Evolutionary conservation across 2,797 vertebrate genomes (phyloP).

Genomic region (Scomberomorus guttatus): DNA sequence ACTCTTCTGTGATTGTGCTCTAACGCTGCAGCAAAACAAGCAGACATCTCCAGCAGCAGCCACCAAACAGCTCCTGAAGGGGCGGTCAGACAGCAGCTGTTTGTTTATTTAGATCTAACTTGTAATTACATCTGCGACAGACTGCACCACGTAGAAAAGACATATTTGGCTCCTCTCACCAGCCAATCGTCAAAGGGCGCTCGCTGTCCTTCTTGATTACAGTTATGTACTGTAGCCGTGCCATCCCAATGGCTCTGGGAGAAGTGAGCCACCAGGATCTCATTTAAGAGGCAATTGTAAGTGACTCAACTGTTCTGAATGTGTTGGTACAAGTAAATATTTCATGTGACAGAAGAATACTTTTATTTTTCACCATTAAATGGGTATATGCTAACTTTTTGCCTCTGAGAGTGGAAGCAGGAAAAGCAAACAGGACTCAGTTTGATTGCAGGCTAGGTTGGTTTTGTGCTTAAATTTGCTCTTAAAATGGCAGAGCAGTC

Average conservation of each 20-base stretch:
- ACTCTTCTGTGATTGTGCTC: slow-evolving; percentile 54
- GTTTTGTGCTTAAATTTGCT: slow-evolving; percentile 25
- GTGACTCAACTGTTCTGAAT: slow-evolving; percentile 55
- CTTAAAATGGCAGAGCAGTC: slow-evolving; percentile 41
- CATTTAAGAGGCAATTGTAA: slow-evolving; percentile 56
- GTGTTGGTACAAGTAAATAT: slow-evolving; percentile 41
- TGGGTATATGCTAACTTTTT: slow-evolving; percentile 28
- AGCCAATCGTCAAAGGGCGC: slow-evolving; percentile 74
- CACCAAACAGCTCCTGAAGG: slow-evolving; percentile 80
- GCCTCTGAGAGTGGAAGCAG: slow-evolving; percentile 14
- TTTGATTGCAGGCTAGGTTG: slow-evolving; percentile 17
- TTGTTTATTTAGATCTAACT: slow-evolving; percentile 84
- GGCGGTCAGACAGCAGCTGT: slow-evolving; percentile 79
- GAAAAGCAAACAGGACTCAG: slow-evolving; percentile 21
- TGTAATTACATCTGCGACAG: slow-evolving; percentile 83
- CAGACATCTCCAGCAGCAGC: slow-evolving; percentile 68
- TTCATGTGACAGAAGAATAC: slow-evolving; percentile 43
- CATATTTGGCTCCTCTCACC: slow-evolving; percentile 78
- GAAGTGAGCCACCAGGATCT: slow-evolving; percentile 51
- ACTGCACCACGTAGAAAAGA: slow-evolving; percentile 75
- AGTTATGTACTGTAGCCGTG: slow-evolving; percentile 57
- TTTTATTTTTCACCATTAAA: slow-evolving; percentile 54
- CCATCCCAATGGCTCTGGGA: slow-evolving; percentile 48
- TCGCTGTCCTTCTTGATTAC: slow-evolving; percentile 75
- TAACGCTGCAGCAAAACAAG: slow-evolving; percentile 58